Conservation (phyloP, 2,888 invertebrate species). For the Drosophila ustulata region DNA sequence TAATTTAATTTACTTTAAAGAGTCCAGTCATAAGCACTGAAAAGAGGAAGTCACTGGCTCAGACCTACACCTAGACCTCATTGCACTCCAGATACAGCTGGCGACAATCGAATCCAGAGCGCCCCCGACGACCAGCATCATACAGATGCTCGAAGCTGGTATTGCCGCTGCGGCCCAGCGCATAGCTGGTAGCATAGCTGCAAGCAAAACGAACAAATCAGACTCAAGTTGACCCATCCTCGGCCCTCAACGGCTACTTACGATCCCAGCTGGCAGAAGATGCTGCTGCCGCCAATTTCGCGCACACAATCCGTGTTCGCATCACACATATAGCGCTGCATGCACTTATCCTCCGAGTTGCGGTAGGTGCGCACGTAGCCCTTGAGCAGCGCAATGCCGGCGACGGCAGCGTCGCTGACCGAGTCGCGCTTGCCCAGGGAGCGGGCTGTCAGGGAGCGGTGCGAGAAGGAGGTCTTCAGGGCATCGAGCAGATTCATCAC, state of each 20-base stretch:
- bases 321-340: slow-evolving; percentile 95
- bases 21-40: slow-evolving; percentile 65
- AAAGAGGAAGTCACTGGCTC: slow-evolving; percentile 20
- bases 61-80: slow-evolving; percentile 89
- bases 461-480: slow-evolving; percentile 96
- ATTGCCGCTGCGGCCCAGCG: slow-evolving; percentile 91
- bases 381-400: slow-evolving; percentile 95
- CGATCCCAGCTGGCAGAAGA: slow-evolving; percentile 97
- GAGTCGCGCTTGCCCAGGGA: slow-evolving; percentile 94
- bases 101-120: slow-evolving; percentile 93
- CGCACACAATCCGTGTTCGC: slow-evolving; percentile 94
- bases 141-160: slow-evolving; percentile 92
- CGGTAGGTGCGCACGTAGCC: slow-evolving; percentile 93
- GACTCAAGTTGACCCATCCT: background rate
- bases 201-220: slow-evolving; percentile 13
- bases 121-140: slow-evolving; percentile 94
- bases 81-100: slow-evolving; percentile 94
- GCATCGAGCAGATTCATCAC: slow-evolving; percentile 96
- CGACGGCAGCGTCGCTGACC: slow-evolving; percentile 95
- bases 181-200: slow-evolving; percentile 94
- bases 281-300: slow-evolving; percentile 92
- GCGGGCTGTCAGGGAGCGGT: slow-evolving; percentile 93
- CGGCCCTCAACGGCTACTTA: slow-evolving; percentile 86
- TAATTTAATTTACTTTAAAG: slow-evolving; percentile 75
- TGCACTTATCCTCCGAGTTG: slow-evolving; percentile 92